Evolutionary conservation across 2,888 invertebrate genomes (phyloP), one percentile per base, ranked within the genome.

Genomic region (Xestia rhomboidea): DNA sequence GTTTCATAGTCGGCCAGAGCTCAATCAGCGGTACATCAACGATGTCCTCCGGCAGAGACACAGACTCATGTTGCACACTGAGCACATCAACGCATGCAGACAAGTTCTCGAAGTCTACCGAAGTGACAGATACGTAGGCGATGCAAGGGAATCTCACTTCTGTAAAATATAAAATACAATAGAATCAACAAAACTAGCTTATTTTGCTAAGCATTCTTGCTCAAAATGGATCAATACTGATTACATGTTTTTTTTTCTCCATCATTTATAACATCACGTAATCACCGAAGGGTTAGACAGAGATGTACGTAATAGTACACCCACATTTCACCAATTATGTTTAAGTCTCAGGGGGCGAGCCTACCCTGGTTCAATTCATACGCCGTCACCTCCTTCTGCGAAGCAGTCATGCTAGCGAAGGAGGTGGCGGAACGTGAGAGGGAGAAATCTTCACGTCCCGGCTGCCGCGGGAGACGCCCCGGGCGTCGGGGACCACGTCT

Each of bases 141-240:
- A 98, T 94, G 68, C 97, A 97, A 0, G 98, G 98, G 92, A 97
- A 98, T 86, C 97, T 96, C 24, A 98, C 97, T 81, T 97, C 97
- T 93, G 93, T 7, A 93, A 94, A 66, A 60, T 21, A 30, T n/a
- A 0, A 80, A 79, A 34, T 5, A 60, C 60, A 30, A 60, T 10
- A 30, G 21, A 30, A 30, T 60, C 8, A 60, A 30, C 2, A 7
- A 27, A 57, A 57, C 57, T 27, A 57, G 2, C 27, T 57, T 57
- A 27, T 27, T 15, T 4, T 27, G 18, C 2, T 7, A 27, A 57
- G 18, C 27, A 27, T 60, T 18, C 27, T 30, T 18, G 15, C 27
- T 27, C 15, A 57, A 57, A 8, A 30, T 57, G 27, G 2, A 15
- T 27, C n/a, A 27, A 57, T 54, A n/a, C 0, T 2, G 1, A 54